Conservation (phyloP, 1,140 invertebrate genomes). For the Lordiphosa mommai region DNA sequence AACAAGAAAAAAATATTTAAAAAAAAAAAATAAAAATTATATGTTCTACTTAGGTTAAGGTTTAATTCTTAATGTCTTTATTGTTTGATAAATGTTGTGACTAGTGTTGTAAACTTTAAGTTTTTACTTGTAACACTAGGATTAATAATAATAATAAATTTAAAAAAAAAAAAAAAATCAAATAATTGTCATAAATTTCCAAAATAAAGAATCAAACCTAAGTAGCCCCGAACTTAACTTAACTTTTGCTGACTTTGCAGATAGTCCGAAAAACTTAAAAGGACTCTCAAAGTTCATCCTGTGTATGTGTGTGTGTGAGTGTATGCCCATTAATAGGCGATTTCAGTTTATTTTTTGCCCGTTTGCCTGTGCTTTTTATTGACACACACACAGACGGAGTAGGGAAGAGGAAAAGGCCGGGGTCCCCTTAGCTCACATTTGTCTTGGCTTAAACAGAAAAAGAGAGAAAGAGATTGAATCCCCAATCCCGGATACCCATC, state of each 20-base stretch:
- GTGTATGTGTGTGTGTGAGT: slow-evolving; percentile 5
- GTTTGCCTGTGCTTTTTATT: slow-evolving; percentile 58
- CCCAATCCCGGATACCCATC: slow-evolving; percentile 23
- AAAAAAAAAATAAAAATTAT: no score
- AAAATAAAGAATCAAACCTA: no score
- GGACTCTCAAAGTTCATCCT: neutral
- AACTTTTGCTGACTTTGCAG: slow-evolving; percentile 66
- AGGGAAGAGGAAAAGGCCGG: neutral
- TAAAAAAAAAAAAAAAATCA: no score
- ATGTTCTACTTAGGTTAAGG: no score
- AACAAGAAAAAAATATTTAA: no score
- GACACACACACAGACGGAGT: slow-evolving; percentile 25
- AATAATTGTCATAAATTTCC: no score
- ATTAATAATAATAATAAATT: no score
- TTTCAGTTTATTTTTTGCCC: slow-evolving; percentile 73
- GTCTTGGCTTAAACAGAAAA: slow-evolving; percentile 26
- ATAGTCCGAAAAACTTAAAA: slow-evolving; percentile 30
- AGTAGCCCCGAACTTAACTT: no score
- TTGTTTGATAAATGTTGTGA: no score
- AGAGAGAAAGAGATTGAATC: slow-evolving; percentile 27
- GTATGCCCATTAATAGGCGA: slow-evolving; percentile 62
- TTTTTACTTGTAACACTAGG: no score
- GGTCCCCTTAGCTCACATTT: slow-evolving; percentile 5
- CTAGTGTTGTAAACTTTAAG: no score
- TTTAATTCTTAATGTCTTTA: no score